phyloP scores from a whole-genome alignment of 2,888 invertebrate genomes.

The Meiosimyza platycephala region DNA sequence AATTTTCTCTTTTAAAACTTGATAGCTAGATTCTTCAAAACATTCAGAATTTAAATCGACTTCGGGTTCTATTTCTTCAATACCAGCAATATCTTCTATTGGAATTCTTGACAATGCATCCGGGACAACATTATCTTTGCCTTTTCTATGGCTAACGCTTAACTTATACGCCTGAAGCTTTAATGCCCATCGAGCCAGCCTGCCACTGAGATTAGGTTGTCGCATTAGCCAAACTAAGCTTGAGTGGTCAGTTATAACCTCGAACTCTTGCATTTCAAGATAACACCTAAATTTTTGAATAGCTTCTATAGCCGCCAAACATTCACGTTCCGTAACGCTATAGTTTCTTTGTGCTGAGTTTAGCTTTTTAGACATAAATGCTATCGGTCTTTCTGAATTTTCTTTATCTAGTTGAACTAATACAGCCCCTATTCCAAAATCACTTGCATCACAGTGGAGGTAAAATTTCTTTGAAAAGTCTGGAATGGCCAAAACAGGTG shows the following conservation, averaged over 20 bases:
- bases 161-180: slow-evolving; percentile 26
- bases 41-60: slow-evolving; percentile 19
- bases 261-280: slow-evolving; percentile 39
- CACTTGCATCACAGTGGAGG: slow-evolving; percentile 40
- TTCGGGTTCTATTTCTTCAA: slow-evolving; percentile 25
- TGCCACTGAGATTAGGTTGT: slow-evolving; percentile 26
- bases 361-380: slow-evolving; percentile 28
- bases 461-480: slow-evolving; percentile 34
- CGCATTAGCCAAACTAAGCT: slow-evolving; percentile 40
- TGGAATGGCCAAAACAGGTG: neutral
- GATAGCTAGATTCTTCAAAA: slow-evolving; percentile 24
- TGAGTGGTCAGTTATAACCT: slow-evolving; percentile 40
- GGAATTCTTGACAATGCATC: slow-evolving; percentile 19
- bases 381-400: slow-evolving; percentile 21
- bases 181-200: slow-evolving; percentile 32
- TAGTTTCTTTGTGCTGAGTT: neutral
- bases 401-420: slow-evolving; percentile 37
- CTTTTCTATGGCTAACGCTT: slow-evolving; percentile 32
- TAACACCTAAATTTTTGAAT: slow-evolving; percentile 40
- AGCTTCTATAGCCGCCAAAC: slow-evolving; percentile 34
- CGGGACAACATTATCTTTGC: slow-evolving; percentile 30
- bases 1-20: slow-evolving; percentile 9
- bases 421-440: slow-evolving; percentile 36
- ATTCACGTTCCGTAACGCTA: slow-evolving; percentile 41
- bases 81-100: neutral